phyloP scores from a whole-genome alignment of 1,140 invertebrate species.

The Acromyrmex heyeri region DNA sequence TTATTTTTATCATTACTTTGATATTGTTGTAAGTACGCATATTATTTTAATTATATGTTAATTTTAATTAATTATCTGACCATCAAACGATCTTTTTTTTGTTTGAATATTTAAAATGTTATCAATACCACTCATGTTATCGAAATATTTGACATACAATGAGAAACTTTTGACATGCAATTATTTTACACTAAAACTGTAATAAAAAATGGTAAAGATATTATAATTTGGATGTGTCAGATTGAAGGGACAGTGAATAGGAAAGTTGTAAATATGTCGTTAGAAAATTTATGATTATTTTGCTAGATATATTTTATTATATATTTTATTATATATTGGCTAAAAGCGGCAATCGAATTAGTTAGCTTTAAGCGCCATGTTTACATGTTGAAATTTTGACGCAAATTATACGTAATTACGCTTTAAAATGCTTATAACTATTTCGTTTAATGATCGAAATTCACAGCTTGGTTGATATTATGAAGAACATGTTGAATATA shows the following conservation, averaged over 20 bases:
- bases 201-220: background rate
- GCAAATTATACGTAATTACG: background rate
- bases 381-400: conserved; percentile 16
- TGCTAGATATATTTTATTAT: conserved; percentile 60
- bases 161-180: background rate
- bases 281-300: conserved; percentile 7
- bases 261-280: background rate
- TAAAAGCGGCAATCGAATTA: conserved; percentile 66
- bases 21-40: conserved; percentile 3
- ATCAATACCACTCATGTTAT: background rate
- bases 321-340: conserved; percentile 61
- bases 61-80: background rate
- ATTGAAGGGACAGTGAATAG: background rate
- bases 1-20: conserved; percentile 46
- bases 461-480: background rate
- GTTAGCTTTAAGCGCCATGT: conserved; percentile 53
- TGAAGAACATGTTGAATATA: background rate
- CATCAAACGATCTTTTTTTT: too few relatives aligned
- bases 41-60: conserved; percentile 32
- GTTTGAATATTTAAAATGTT: background rate
- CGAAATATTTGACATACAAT: background rate
- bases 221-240: background rate
- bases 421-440: background rate
- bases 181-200: background rate
- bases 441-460: conserved; percentile 30